Base-by-base conservation (phyloP, 2,113 vertebrate species). In the Anseranas semipalmata region DNA sequence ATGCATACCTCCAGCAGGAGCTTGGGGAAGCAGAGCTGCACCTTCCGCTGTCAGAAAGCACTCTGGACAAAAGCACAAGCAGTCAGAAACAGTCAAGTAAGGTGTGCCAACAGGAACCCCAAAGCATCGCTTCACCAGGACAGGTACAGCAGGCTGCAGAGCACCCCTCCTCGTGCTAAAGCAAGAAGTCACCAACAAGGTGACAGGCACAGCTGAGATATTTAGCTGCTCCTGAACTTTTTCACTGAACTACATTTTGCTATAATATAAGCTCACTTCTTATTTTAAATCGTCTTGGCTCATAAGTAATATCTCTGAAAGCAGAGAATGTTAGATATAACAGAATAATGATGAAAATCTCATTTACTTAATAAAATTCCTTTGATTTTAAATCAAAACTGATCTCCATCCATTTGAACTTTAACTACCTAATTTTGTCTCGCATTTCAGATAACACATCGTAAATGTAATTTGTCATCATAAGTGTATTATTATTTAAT, bases 401-500 rank as follows among this genome's bases (percentile, higher is more conserved):
- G 85, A 97, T 97, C 97, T 97, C 97, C 95, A 97, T 98, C 97
- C 91, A 90, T 98, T 98, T 98, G 97, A 97, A 97, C 96, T 97
- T 90, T 96, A 97, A 97, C 96, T 97, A 97, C 97, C 92, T 97
- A 98, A 98, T 98, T 98, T 97, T 96, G 95, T 92, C 97, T 98
- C 78, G 20, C 87, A 39, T 94, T 95, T 93, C 95, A 97, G 97
- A 98, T 98, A 97, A 98, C 98, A 98, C 95, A 98, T 93, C 97
- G 98, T 97, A 98, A 98, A 98, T 98, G 98, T 89, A 98, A 98
- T 99, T 99, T 98, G 97, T 98, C 98, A 97, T 98, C 98, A 98
- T 98, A 98, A 98, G 98, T 59, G 90, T 97, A 98, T 98, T 98
- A 97, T 98, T 98, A 97, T 97, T 96, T 96, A 98, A 98, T 98